Evolutionary conservation across 2,888 invertebrate species (phyloP), one percentile per base, ranked within the genome.

Genomic region (Platycnemis pennipes): DNA sequence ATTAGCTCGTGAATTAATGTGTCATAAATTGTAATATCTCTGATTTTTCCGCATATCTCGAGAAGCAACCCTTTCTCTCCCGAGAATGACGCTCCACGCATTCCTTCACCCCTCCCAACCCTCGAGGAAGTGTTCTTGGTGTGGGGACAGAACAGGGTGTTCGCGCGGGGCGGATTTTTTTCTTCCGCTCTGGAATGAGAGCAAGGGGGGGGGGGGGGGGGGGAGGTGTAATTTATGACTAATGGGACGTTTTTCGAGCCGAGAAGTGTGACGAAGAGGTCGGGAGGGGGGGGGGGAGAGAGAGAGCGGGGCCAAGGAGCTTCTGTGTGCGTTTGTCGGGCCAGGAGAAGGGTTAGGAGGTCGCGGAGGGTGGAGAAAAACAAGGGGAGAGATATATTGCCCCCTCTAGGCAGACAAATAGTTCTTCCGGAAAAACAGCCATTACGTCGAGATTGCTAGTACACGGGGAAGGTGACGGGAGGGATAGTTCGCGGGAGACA

Each of bases 381-480:
- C 91, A 91, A 91, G 63, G n/a, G 56, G 53, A 56, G 89, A 89
- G 89, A 89, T 56, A 56, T 63, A 89, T 89, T 46, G 53, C 56
- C 44, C 22, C 42, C 44, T 63, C 91, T 63, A 31, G 22, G 22
- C 56, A 91, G 91, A 91, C 91, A 91, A 91, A 91, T 91, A 56
- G 56, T 37, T 63, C 91, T 91, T 91, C 91, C 91, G 91, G 91
- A 91, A 91, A 91, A 91, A 91, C 91, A 91, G 91, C 91, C 91
- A 91, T 91, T 91, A 91, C 91, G 42, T 22, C 42, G 63, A 91
- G 63, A 91, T 91, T 91, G 91, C 63, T 53, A 53, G 53, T n/a
- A 53, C 49, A 89, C 37, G 37, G 53, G 46, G 45, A 3, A 46
- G 45, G 45, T 45, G 86, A 13, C 37, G 63, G 56, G 45, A 26